Evolutionary conservation across 1,140 invertebrate genomes (phyloP).

Genomic region (Thaumetopoea pityocampa): DNA sequence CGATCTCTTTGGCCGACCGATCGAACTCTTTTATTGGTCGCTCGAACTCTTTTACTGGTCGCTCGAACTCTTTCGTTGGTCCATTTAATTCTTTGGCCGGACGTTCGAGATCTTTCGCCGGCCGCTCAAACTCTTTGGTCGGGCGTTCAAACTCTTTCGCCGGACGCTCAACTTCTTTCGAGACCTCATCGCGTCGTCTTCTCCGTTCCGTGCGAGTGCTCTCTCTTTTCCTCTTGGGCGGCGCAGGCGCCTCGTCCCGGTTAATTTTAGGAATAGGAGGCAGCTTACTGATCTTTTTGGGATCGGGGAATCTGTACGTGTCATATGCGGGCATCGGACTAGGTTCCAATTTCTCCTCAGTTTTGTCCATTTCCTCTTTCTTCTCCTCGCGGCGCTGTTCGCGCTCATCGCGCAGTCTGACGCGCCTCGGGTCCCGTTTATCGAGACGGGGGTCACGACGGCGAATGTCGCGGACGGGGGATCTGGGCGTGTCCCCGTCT

Average conservation of each 20-base stretch:
- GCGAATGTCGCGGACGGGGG: constrained; percentile 22
- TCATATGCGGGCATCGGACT: constrained; percentile 29
- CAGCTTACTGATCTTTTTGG: constrained; percentile 53
- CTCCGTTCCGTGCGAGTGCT: constrained; percentile 12
- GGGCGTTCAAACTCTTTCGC: neutral
- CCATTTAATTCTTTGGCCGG: too few species aligned
- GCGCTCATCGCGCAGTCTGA: constrained; percentile 4
- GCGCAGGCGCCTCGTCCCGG: constrained; percentile 30
- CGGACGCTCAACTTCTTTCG: neutral
- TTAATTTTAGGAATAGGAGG: constrained; percentile 65
- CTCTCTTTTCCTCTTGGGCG: constrained; percentile 46
- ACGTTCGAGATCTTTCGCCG: neutral
- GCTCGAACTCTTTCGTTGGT: too few species aligned
- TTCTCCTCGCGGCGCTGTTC: constrained; percentile 17
- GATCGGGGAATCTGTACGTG: constrained; percentile 36
- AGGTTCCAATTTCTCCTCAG: constrained; percentile 5
- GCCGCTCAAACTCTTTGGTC: too few species aligned
- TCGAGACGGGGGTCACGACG: constrained; percentile 32
- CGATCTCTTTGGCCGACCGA: too few species aligned
- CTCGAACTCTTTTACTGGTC: too few species aligned
- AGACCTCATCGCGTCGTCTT: too few species aligned
- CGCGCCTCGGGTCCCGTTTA: constrained; percentile 24
- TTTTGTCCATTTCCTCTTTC: constrained; percentile 1
- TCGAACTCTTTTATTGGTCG: neutral
- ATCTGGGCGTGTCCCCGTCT: constrained; percentile 15